Conservation (phyloP, 2,797 vertebrate species). For the Halcyon leucocephala region DNA sequence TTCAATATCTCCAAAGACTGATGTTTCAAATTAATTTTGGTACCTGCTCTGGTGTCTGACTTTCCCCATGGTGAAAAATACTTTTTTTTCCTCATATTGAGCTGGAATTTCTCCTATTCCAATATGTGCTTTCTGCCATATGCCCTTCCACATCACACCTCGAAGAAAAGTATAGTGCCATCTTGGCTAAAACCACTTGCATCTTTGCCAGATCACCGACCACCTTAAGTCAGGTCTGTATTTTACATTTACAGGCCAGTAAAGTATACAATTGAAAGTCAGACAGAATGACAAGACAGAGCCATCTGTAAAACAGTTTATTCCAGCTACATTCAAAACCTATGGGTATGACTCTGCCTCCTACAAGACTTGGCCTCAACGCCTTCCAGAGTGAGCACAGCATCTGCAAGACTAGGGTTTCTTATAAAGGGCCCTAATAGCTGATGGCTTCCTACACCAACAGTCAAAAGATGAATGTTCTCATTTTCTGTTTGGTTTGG, state of each 20-base stretch:
- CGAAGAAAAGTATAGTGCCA: not conserved
- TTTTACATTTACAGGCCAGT: not conserved
- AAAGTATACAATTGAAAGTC: not conserved
- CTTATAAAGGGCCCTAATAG: not conserved
- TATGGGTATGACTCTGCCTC: not conserved
- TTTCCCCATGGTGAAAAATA: not conserved
- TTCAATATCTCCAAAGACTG: not conserved
- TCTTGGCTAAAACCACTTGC: not conserved
- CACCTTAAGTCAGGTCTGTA: not conserved
- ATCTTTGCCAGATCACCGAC: not conserved
- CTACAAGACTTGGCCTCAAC: not conserved
- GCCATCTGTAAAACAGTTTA: not conserved
- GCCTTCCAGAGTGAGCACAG: not conserved
- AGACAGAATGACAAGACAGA: not conserved
- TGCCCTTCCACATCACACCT: rapidly evolving
- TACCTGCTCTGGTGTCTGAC: not conserved
- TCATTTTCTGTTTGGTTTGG: too few relatives aligned
- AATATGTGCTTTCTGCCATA: not conserved
- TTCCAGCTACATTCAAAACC: not conserved
- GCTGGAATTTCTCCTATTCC: not conserved
- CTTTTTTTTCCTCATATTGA: not conserved
- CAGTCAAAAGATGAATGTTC: not conserved
- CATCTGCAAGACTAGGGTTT: not conserved
- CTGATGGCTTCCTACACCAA: not conserved
- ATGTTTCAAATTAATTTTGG: not conserved